A percentile compares a stretch with the other conserved stretches of the same genome.
Conservation (phyloP, 2,888 invertebrate genomes). For the Cephonodes hylas region DNA sequence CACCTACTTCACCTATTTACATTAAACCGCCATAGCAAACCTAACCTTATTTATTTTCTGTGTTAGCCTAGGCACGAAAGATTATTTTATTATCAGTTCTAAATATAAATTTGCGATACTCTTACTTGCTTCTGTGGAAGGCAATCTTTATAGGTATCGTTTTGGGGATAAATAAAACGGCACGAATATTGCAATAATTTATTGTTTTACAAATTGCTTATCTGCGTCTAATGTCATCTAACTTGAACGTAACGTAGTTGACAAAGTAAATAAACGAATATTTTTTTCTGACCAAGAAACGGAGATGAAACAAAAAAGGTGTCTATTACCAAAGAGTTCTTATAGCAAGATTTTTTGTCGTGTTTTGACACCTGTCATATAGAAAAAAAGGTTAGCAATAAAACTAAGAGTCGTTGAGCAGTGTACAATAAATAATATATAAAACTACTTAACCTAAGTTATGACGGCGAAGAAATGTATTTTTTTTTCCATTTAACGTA, state of each 20-base stretch:
- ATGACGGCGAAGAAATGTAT: background rate
- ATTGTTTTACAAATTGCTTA: slow-evolving; percentile 64
- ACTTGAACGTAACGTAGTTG: slow-evolving; percentile 27
- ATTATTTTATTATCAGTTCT: too few relatives aligned
- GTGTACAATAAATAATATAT: slow-evolving; percentile 55
- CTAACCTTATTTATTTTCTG: too few relatives aligned
- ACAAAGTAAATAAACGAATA: slow-evolving; percentile 12
- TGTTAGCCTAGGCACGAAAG: too few relatives aligned
- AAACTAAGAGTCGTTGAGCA: slow-evolving; percentile 50
- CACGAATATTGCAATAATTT: slow-evolving; percentile 44
- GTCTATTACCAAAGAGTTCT: background rate
- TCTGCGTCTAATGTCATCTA: slow-evolving; percentile 49
- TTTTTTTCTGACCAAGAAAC: background rate
- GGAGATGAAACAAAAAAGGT: background rate
- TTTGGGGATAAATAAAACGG: slow-evolving; percentile 11
- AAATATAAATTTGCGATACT: too few relatives aligned
- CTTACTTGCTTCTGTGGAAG: too few relatives aligned
- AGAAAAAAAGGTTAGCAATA: background rate
- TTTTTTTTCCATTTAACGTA: background rate
- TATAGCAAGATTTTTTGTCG: background rate
- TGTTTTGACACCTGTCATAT: background rate
- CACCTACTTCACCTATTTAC: too few relatives aligned
- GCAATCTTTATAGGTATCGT: too few relatives aligned
- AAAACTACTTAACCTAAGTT: slow-evolving; percentile 53
- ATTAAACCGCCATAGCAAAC: too few relatives aligned